Evolutionary conservation across 2,797 vertebrate genomes (phyloP).

Genomic region (Thamnophis elegans): DNA sequence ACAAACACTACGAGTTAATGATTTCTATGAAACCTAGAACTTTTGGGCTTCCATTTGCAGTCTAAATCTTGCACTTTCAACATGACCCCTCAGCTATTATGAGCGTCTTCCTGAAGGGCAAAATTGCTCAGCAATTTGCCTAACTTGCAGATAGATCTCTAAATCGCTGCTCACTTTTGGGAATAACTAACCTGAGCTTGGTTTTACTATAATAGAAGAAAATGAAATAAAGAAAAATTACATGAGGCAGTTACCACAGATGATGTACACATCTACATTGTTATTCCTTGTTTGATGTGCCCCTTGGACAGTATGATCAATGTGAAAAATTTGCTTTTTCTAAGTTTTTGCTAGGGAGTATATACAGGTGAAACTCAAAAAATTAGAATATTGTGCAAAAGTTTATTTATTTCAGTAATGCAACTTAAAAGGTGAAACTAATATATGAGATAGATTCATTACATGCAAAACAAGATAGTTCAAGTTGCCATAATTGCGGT

Average conservation of each 20-base stretch:
- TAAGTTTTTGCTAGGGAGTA: conserved; percentile 8
- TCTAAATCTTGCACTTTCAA: neutral
- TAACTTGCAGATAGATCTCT: neutral
- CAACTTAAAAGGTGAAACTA: too few species aligned
- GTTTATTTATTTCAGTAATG: too few species aligned
- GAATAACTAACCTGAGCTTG: neutral
- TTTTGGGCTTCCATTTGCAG: neutral
- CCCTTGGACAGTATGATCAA: neutral
- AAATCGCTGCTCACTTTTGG: neutral
- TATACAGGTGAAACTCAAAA: neutral
- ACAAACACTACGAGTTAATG: neutral
- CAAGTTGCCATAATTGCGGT: too few species aligned
- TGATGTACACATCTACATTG: neutral
- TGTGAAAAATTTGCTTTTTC: fast-evolving
- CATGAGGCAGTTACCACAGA: neutral
- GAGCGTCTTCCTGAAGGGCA: neutral
- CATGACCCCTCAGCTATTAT: neutral
- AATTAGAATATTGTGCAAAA: too few species aligned
- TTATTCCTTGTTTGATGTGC: neutral
- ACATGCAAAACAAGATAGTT: too few species aligned
- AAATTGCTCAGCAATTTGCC: neutral
- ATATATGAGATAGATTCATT: too few species aligned
- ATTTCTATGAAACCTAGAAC: neutral
- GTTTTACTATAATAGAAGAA: neutral
- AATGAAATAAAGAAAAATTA: neutral